Base-by-base conservation (phyloP, 1,140 invertebrate species). In the Carposina sasakii region DNA sequence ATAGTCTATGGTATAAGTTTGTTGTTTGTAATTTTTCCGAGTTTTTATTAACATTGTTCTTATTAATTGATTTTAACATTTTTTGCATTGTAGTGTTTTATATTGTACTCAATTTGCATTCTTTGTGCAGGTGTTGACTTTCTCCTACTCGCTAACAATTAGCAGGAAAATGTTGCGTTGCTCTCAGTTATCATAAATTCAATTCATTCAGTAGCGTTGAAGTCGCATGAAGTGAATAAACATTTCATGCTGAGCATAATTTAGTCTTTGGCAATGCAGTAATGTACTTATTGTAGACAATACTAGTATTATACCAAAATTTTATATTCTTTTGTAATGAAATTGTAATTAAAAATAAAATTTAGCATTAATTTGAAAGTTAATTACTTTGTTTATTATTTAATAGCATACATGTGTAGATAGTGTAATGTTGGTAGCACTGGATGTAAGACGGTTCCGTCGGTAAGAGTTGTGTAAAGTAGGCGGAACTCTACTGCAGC, bases 121-220 rank as follows among this genome's bases (percentile, higher is more conserved):
- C 57, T 81, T 78, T 83, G 76, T 83, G 71, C 76, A 83, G 76
- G 77, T 83, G 67, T 81, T 79, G 71, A 77, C 58, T 79, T 79
- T 76, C 69, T 72, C 69, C 74, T 76, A 71, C 74, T 67, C 71
- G 74, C 79, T 83, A 83, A 83, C 79, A 72, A n/a, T 65, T 78
- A 79, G 79, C 79, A 83, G 73, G 71, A 81, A 83, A 83, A 83
- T 83, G 79, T 81, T 83, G 79, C 79, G 69, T 76, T 74, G 70
- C 66, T 81, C 70, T 71, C 59, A 63, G 62, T 70, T 67, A 62
- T 62, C 66, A 63, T 63, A 54, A 63, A 68, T 60, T 66, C 53
- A 71, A 26, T 24, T 64, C 47, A 45, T 57, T 60, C 40, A 44
- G 65, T 68, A 71, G 62, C 63, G 54, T 58, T 42, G 53, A 59